These are phyloP conservation scores for Lophotis ruficrista DNA, from an alignment of 2,113 vertebrate species.

Conservation along the genomic window DNA sequence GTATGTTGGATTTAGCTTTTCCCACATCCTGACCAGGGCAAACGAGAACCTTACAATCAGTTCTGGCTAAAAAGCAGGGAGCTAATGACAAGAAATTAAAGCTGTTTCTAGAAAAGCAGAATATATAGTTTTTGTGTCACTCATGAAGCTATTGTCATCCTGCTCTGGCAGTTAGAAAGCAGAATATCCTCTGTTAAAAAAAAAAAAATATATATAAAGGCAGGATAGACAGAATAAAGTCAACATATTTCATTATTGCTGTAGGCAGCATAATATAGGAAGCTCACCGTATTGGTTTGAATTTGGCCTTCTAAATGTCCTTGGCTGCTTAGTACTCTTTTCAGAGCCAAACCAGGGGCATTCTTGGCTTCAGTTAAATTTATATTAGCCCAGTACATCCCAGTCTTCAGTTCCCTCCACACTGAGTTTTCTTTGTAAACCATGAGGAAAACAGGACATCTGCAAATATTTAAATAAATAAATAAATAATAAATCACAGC, in stretches of 20 bases:
- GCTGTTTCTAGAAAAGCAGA: not conserved
- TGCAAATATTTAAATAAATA: not conserved
- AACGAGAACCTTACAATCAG: not conserved
- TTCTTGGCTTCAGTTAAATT: slow-evolving; percentile 65
- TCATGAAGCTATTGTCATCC: not conserved
- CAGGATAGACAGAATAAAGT: not conserved
- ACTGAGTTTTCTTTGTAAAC: slow-evolving; percentile 70
- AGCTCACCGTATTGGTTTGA: slow-evolving; percentile 1
- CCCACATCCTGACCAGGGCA: slow-evolving; percentile 39
- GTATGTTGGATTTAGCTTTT: slow-evolving; percentile 11
- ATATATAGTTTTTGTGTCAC: not conserved
- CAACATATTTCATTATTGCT: not conserved
- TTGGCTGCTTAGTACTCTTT: slow-evolving; percentile 33
- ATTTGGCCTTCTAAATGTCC: slow-evolving; percentile 46
- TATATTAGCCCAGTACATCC: slow-evolving; percentile 48
- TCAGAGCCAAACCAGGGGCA: slow-evolving; percentile 59
- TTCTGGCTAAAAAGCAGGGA: not conserved
- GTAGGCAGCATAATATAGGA: not conserved
- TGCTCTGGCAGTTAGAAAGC: not conserved
- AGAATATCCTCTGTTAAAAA: not conserved
- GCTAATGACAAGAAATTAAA: not conserved
- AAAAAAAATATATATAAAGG: not conserved
- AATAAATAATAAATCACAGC: not conserved
- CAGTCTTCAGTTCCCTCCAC: slow-evolving; percentile 8
- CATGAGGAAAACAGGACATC: slow-evolving; percentile 59